These are phyloP conservation scores for Agelastica alni DNA, from an alignment of 2,888 invertebrate species.

Conservation along the genomic window DNA sequence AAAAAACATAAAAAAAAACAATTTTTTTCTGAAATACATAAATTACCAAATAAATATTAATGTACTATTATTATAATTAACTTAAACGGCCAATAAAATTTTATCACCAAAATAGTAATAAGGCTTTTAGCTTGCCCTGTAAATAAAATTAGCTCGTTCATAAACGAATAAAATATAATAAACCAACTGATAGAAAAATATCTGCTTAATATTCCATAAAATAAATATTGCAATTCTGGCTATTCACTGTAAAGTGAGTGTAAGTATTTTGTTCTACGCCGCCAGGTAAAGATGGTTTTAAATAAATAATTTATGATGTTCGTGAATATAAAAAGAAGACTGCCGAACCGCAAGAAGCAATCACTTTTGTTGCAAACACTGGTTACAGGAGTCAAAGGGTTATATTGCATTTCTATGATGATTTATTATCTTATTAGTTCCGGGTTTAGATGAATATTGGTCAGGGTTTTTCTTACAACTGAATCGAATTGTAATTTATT, in stretches of 20 bases:
- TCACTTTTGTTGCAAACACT: slow-evolving; percentile 37
- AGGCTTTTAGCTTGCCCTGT: too few species aligned
- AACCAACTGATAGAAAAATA: too few species aligned
- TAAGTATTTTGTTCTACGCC: slow-evolving; percentile 13
- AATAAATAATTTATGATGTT: slow-evolving; percentile 40
- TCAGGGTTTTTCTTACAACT: slow-evolving; percentile 38
- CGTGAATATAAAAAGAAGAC: slow-evolving; percentile 32
- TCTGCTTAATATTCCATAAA: too few species aligned
- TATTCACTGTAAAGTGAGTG: slow-evolving; percentile 2
- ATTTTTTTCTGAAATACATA: too few species aligned
- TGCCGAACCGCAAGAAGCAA: slow-evolving; percentile 39
- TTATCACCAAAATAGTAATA: too few species aligned
- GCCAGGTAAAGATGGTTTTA: slow-evolving; percentile 15
- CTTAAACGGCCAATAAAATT: too few species aligned
- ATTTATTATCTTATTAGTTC: slow-evolving; percentile 47
- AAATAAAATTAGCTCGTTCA: too few species aligned
- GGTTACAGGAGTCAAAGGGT: slow-evolving; percentile 43
- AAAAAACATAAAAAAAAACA: too few species aligned
- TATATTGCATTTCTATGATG: slow-evolving; percentile 42
- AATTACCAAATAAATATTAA: too few species aligned
- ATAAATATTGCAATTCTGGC: too few species aligned
- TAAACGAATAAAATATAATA: too few species aligned
- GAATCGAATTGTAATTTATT: slow-evolving; percentile 33
- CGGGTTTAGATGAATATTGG: slow-evolving; percentile 41
- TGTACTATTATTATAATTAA: too few species aligned